Conservation (phyloP, 2,888 invertebrate species). For the Buathra laborator region DNA sequence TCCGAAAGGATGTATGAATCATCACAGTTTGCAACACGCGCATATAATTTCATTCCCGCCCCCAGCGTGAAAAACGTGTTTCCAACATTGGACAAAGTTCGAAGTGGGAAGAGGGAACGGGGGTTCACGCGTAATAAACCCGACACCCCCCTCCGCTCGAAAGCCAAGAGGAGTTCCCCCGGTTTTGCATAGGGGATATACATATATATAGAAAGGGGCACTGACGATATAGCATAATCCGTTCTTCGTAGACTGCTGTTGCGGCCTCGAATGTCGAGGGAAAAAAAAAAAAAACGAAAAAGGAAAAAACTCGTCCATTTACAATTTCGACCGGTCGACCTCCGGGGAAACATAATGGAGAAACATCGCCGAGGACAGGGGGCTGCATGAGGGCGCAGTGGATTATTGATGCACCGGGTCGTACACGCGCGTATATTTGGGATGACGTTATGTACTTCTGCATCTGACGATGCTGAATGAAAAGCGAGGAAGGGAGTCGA, state of each 20-base stretch:
- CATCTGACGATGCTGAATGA: constrained; percentile 70
- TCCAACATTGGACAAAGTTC: constrained; percentile 37
- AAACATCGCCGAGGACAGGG: not conserved
- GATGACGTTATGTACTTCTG: constrained; percentile 56
- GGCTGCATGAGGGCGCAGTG: not conserved
- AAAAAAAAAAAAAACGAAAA: constrained; percentile 1
- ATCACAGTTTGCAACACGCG: constrained; percentile 51
- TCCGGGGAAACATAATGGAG: constrained; percentile 42
- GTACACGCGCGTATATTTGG: constrained; percentile 39
- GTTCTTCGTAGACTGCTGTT: constrained; percentile 29
- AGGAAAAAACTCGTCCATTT: constrained; percentile 44
- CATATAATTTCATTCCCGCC: constrained; percentile 27
- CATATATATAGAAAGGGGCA: not conserved
- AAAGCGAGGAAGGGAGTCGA: constrained; percentile 55
- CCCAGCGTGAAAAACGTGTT: constrained; percentile 44
- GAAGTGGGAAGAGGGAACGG: constrained; percentile 40
- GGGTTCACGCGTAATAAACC: constrained; percentile 68
- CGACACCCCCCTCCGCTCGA: constrained; percentile 64
- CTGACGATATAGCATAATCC: constrained; percentile 51
- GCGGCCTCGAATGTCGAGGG: constrained; percentile 14
- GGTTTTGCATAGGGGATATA: constrained; percentile 5
- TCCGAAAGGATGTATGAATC: constrained; percentile 65
- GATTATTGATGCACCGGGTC: constrained; percentile 42
- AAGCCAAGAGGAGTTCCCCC: constrained; percentile 53
- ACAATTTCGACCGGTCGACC: constrained; percentile 38